phyloP scores from a whole-genome alignment of 1,140 invertebrate species.

The Vanessa tameamea region DNA sequence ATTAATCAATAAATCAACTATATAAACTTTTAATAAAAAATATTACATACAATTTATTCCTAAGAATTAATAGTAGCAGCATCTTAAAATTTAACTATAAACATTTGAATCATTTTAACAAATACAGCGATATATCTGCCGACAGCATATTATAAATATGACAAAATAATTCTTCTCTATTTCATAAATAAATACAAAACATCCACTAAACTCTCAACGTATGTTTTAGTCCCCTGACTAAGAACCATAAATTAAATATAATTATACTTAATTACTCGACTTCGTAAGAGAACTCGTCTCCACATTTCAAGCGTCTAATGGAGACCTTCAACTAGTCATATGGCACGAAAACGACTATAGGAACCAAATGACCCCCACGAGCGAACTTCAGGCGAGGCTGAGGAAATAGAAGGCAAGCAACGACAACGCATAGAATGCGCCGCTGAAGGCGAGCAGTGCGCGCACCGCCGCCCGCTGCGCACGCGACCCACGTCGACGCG shows the following conservation, averaged over 20 bases:
- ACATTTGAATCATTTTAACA: background rate
- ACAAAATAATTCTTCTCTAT: no score
- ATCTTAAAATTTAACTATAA: background rate
- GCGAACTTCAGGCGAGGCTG: conserved; percentile 50
- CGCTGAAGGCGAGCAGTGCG: conserved; percentile 49
- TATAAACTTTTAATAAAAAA: background rate
- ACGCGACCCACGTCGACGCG: conserved; percentile 31
- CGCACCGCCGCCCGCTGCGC: conserved; percentile 46
- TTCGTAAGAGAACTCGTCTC: no score
- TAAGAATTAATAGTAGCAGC: conserved; percentile 1
- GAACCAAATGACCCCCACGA: background rate
- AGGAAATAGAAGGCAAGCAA: conserved; percentile 68
- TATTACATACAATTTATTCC: background rate
- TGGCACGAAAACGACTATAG: background rate
- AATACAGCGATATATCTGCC: background rate
- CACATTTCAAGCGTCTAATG: background rate
- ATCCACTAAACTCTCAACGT: background rate
- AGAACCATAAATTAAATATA: background rate
- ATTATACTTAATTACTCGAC: no score
- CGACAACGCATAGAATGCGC: conserved; percentile 56
- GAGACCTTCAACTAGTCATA: background rate
- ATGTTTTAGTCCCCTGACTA: background rate
- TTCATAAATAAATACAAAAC: no score
- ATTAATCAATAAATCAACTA: background rate
- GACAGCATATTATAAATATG: no score